Conservation (phyloP, 1,140 invertebrate genomes). For the Procambarus clarkii region DNA sequence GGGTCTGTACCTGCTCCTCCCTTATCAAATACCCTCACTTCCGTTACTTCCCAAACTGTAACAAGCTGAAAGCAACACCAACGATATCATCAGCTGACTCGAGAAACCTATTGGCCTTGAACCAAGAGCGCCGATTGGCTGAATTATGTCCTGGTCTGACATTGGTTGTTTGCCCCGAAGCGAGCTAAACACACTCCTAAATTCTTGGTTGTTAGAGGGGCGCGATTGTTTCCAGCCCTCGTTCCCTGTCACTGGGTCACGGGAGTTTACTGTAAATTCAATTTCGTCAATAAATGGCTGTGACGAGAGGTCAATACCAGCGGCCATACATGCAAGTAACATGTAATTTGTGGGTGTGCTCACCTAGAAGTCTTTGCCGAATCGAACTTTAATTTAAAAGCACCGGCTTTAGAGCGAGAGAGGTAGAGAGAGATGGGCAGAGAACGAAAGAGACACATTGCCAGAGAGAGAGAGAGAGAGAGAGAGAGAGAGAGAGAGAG, state of each 20-base stretch:
- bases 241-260: not conserved
- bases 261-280: too few relatives aligned
- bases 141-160: not conserved
- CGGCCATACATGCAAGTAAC: too few relatives aligned
- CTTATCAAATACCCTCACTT: too few relatives aligned
- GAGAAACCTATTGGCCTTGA: not conserved
- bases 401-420: too few relatives aligned
- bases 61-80: not conserved
- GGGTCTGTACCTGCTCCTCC: too few relatives aligned
- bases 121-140: not conserved
- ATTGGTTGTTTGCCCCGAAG: not conserved
- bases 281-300: too few relatives aligned
- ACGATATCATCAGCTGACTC: not conserved
- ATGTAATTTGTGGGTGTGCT: too few relatives aligned
- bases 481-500: not conserved
- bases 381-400: too few relatives aligned
- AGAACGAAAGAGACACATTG: not conserved
- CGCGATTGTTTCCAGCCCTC: not conserved
- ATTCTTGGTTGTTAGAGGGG: not conserved
- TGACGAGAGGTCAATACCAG: too few relatives aligned
- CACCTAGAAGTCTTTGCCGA: too few relatives aligned
- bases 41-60: too few relatives aligned
- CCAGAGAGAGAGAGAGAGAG: not conserved
- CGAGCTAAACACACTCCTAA: not conserved
- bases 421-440: too few relatives aligned